phyloP scores from a whole-genome alignment of 2,888 invertebrate genomes.

The Meloe dianella region DNA sequence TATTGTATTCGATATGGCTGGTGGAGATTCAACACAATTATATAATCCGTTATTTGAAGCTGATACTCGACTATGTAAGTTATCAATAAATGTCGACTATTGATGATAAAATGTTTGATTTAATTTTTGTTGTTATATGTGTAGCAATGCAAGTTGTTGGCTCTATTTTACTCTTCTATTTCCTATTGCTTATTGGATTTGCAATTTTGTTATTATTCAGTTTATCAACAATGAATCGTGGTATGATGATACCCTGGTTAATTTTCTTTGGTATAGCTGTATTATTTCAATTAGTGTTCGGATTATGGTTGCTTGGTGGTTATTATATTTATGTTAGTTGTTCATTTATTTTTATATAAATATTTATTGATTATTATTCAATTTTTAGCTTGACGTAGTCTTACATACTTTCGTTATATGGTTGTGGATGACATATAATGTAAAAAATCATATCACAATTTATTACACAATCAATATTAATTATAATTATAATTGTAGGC shows the following conservation, averaged over 20 bases:
- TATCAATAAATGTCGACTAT: slow-evolving; percentile 8
- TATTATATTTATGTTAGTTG: slow-evolving; percentile 89
- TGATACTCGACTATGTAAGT: slow-evolving; percentile 77
- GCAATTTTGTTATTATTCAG: slow-evolving; percentile 70
- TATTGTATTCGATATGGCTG: slow-evolving; percentile 77
- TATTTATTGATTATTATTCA: slow-evolving; percentile 34
- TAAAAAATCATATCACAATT: slow-evolving; percentile 60
- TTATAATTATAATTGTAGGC: slow-evolving; percentile 64
- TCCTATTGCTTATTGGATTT: slow-evolving; percentile 64
- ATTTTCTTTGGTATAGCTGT: slow-evolving; percentile 71
- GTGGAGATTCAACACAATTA: slow-evolving; percentile 88
- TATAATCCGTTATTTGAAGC: slow-evolving; percentile 91
- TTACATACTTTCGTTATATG: slow-evolving; percentile 78
- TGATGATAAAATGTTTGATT: too few species aligned
- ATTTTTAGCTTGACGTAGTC: slow-evolving; percentile 76
- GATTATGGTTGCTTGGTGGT: slow-evolving; percentile 84
- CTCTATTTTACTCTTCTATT: slow-evolving; percentile 66
- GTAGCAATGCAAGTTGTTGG: slow-evolving; percentile 80
- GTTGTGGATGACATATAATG: slow-evolving; percentile 86
- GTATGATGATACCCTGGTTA: slow-evolving; percentile 84
- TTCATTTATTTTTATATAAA: slow-evolving; percentile 10
- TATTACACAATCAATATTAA: slow-evolving; percentile 10
- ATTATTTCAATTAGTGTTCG: slow-evolving; percentile 78
- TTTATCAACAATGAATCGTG: slow-evolving; percentile 73
- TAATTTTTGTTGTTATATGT: slow-evolving; percentile 36